Percentiles rank a stretch among this genome's conserved stretches.
Evolutionary conservation across 2,888 invertebrate species (phyloP).

Genomic region (Agrotis ipsilon): DNA sequence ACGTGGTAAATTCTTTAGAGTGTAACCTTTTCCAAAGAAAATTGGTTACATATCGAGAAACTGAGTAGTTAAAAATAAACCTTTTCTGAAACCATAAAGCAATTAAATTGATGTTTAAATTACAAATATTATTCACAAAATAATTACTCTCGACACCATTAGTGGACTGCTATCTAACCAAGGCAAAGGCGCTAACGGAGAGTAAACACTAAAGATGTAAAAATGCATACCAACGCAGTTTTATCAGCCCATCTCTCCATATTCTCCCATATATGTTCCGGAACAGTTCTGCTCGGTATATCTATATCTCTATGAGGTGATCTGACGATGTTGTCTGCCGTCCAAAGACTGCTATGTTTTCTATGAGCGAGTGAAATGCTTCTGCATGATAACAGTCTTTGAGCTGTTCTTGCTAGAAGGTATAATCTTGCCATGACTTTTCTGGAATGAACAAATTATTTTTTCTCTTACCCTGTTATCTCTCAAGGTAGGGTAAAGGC

Average conservation of each 20-base stretch:
- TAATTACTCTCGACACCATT: no score
- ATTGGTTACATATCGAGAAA: no score
- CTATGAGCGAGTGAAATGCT: slow-evolving; percentile 40
- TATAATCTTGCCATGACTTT: slow-evolving; percentile 67
- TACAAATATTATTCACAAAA: no score
- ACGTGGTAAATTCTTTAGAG: no score
- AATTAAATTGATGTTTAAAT: no score
- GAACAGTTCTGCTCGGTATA: slow-evolving; percentile 88
- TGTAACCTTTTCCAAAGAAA: no score
- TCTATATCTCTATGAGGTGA: slow-evolving; percentile 89
- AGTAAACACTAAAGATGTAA: neutral
- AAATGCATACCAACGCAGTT: slow-evolving; percentile 91
- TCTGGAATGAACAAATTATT: slow-evolving; percentile 45
- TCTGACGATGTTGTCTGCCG: slow-evolving; percentile 76
- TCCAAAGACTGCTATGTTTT: slow-evolving; percentile 73
- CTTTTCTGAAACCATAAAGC: no score
- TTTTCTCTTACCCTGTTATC: no score
- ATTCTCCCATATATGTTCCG: slow-evolving; percentile 92
- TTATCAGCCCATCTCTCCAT: slow-evolving; percentile 92
- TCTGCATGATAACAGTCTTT: slow-evolving; percentile 61
- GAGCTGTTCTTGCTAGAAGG: slow-evolving; percentile 62
- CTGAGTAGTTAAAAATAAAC: no score
- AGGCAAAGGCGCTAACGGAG: no score
- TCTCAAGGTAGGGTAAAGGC: no score
- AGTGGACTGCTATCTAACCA: no score